phyloP scores from a whole-genome alignment of 1,140 invertebrate species.

The Zaprionus ornatus region DNA sequence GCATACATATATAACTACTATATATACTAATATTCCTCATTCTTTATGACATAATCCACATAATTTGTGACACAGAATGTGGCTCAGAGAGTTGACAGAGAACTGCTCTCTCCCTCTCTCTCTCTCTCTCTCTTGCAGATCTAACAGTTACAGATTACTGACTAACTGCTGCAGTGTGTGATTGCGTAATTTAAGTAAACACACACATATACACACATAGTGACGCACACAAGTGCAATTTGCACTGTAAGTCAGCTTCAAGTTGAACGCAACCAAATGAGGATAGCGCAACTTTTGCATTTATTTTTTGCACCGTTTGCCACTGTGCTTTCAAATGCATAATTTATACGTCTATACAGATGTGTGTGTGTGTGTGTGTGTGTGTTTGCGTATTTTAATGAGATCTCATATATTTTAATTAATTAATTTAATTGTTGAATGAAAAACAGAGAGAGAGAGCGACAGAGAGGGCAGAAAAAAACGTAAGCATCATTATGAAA shows the following conservation, averaged over 20 bases:
- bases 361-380: not conserved
- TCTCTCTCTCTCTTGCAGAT: not conserved
- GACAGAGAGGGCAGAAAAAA: constrained; percentile 30
- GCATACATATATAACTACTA: not conserved
- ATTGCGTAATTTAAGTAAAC: constrained; percentile 21
- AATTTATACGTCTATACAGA: constrained; percentile 3
- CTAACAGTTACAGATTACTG: constrained; percentile 8
- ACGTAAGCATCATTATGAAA: constrained; percentile 63
- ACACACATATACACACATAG: not conserved
- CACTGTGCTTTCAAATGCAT: constrained; percentile 26
- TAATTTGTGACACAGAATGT: constrained; percentile 23
- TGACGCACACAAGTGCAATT: constrained; percentile 21
- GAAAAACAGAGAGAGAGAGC: not conserved
- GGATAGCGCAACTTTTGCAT: constrained; percentile 6
- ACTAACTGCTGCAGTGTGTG: constrained; percentile 8
- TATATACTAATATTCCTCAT: not conserved
- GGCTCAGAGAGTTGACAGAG: constrained; percentile 11
- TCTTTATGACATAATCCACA: constrained; percentile 29
- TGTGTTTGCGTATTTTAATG: constrained; percentile 52
- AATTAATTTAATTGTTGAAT: constrained; percentile 68
- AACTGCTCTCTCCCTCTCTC: not conserved
- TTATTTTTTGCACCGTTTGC: constrained; percentile 24
- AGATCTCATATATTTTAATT: constrained; percentile 75
- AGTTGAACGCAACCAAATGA: constrained; percentile 33
- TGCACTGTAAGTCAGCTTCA: constrained; percentile 1